These are phyloP conservation scores for Pteria penguin DNA, from an alignment of 2,888 invertebrate species.

Conservation along the genomic window DNA sequence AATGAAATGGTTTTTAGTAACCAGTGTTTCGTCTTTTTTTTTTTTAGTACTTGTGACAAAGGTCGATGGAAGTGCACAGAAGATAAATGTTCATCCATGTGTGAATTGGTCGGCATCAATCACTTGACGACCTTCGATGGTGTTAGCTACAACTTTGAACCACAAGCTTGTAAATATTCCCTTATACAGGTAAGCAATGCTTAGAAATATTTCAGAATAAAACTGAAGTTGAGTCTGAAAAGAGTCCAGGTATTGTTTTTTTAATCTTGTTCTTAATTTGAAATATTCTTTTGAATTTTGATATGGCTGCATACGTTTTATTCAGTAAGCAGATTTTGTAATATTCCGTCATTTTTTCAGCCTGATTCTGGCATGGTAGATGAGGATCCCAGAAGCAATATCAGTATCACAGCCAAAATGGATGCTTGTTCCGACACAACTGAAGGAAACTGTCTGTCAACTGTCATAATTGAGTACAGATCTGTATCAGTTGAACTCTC, in stretches of 20 bases:
- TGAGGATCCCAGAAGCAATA: conserved; percentile 15
- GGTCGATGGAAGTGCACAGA: conserved; percentile 73
- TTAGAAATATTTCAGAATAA: not conserved
- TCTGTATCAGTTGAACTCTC: conserved; percentile 9
- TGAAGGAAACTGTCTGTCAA: conserved; percentile 31
- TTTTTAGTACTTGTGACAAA: conserved; percentile 64
- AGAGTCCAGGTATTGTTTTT: too few relatives aligned
- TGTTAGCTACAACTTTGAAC: conserved; percentile 59
- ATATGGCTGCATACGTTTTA: too few relatives aligned
- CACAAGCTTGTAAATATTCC: conserved; percentile 49
- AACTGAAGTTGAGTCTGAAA: not conserved
- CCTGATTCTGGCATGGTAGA: conserved; percentile 1
- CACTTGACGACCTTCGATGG: conserved; percentile 75
- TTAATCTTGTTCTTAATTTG: too few relatives aligned
- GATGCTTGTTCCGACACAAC: conserved; percentile 15
- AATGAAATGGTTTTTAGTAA: not conserved
- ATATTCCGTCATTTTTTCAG: too few relatives aligned
- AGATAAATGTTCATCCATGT: conserved; percentile 65
- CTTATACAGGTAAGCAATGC: conserved; percentile 54
- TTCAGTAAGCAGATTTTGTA: not conserved
- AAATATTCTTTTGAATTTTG: too few relatives aligned
- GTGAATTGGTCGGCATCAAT: conserved; percentile 66
- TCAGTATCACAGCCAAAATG: conserved; percentile 5
- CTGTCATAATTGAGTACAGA: conserved; percentile 28
- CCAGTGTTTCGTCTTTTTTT: not conserved